Percentiles rank a stretch among this genome's conserved stretches.
Conservation (phyloP, 2,888 invertebrate genomes). For the Melolontha melolontha region DNA sequence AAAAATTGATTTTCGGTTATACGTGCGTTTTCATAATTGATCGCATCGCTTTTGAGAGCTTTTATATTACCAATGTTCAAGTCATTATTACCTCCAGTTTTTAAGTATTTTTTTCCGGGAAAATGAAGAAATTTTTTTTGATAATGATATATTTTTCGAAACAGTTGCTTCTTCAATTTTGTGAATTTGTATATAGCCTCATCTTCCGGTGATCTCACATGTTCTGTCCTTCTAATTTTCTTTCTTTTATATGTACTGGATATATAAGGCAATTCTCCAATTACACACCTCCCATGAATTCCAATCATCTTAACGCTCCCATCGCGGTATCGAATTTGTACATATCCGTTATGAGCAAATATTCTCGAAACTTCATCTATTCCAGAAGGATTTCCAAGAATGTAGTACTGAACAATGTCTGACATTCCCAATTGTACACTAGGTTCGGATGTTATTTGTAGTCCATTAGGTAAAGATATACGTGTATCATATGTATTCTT, state of each 20-base stretch:
- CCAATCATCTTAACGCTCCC: slow-evolving; percentile 39
- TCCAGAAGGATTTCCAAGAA: slow-evolving; percentile 20
- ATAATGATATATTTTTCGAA: slow-evolving; percentile 35
- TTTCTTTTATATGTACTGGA: slow-evolving; percentile 1
- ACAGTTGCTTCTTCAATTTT: slow-evolving; percentile 30
- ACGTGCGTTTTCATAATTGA: background rate
- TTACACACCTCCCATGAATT: slow-evolving; percentile 27
- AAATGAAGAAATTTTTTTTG: slow-evolving; percentile 34
- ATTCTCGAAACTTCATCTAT: slow-evolving; percentile 35
- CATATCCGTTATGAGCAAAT: slow-evolving; percentile 24
- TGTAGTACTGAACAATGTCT: slow-evolving; percentile 37
- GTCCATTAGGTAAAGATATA: slow-evolving; percentile 37
- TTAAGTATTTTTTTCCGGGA: slow-evolving; percentile 16
- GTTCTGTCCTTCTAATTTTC: background rate
- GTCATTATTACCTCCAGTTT: slow-evolving; percentile 18
- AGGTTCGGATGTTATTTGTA: slow-evolving; percentile 34
- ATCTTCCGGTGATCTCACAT: slow-evolving; percentile 9
- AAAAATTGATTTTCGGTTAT: slow-evolving; percentile 7
- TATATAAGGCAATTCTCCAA: slow-evolving; percentile 19
- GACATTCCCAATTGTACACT: slow-evolving; percentile 9
- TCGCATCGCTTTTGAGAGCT: background rate
- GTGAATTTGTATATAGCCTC: slow-evolving; percentile 10
- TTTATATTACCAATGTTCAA: background rate
- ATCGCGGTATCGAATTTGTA: slow-evolving; percentile 37
- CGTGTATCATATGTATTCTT: slow-evolving; percentile 34